These are phyloP conservation scores for Cremastinae sp. DNA, from an alignment of 2,888 invertebrate genomes.

Conservation along the genomic window DNA sequence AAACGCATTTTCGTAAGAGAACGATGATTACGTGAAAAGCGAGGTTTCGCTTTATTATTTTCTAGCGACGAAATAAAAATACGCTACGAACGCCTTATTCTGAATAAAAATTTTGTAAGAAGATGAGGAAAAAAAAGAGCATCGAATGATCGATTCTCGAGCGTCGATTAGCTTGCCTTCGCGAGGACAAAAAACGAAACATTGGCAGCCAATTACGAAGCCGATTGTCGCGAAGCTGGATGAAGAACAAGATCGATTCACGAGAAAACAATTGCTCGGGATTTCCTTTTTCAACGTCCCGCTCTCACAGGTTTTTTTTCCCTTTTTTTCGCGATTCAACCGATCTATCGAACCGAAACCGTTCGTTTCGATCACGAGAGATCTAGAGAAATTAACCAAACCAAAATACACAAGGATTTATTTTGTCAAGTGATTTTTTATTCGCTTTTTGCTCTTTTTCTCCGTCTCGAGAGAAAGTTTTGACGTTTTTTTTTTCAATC, in stretches of 20 bases:
- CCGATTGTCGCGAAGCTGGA: slow-evolving; percentile 15
- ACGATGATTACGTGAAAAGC: neutral
- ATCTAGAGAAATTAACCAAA: slow-evolving; percentile 52
- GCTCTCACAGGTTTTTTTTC: slow-evolving; percentile 20
- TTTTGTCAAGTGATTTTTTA: slow-evolving; percentile 46
- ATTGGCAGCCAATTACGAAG: slow-evolving; percentile 14
- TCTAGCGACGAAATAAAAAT: neutral
- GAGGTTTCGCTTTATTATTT: slow-evolving; percentile 6
- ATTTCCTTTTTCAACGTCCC: slow-evolving; percentile 59
- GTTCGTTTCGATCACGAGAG: slow-evolving; percentile 46
- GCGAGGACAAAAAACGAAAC: slow-evolving; percentile 12
- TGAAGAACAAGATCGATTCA: slow-evolving; percentile 37
- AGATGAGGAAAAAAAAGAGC: slow-evolving; percentile 28
- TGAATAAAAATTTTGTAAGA: neutral
- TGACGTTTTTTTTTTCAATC: slow-evolving; percentile 1
- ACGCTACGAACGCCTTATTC: too few relatives aligned
- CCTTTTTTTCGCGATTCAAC: slow-evolving; percentile 38
- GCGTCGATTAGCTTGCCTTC: slow-evolving; percentile 8
- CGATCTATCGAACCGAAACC: slow-evolving; percentile 61
- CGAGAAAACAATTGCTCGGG: slow-evolving; percentile 51
- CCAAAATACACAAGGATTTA: slow-evolving; percentile 48
- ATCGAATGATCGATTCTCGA: slow-evolving; percentile 31
- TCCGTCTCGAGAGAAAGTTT: slow-evolving; percentile 53
- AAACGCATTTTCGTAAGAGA: neutral
- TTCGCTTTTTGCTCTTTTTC: slow-evolving; percentile 6